phyloP scores from a whole-genome alignment of 2,797 vertebrate genomes.

The Brotula barbata region DNA sequence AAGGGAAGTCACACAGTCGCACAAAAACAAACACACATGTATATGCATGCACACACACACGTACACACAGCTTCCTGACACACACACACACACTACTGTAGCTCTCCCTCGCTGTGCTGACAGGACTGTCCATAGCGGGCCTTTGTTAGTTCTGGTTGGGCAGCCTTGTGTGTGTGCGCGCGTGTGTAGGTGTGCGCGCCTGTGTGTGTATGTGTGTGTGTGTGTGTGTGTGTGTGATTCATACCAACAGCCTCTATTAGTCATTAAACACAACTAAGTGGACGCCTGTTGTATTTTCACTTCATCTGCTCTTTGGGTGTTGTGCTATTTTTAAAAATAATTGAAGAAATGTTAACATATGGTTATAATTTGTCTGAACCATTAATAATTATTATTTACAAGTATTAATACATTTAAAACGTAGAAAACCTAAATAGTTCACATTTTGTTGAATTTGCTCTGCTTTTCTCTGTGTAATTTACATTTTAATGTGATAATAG shows the following conservation, averaged over 20 bases:
- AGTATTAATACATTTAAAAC: too few species aligned
- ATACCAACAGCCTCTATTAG: conserved; percentile 37
- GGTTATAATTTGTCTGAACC: too few species aligned
- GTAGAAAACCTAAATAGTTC: too few species aligned
- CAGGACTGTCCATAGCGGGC: conserved; percentile 63
- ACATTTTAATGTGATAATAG: too few species aligned
- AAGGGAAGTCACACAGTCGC: conserved; percentile 38
- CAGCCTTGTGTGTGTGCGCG: conserved; percentile 54
- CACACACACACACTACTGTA: conserved; percentile 7
- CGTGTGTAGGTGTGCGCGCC: conserved; percentile 24
- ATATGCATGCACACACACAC: not conserved
- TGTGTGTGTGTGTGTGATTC: not conserved
- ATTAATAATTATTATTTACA: too few species aligned
- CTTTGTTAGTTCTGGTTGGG: conserved; percentile 75
- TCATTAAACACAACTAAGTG: conserved; percentile 6
- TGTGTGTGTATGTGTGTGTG: conserved; percentile 10
- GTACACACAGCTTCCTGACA: not conserved
- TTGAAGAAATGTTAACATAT: too few species aligned
- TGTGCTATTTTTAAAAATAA: too few species aligned
- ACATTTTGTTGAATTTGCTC: too few species aligned
- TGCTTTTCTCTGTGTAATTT: too few species aligned
- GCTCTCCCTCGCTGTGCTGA: conserved; percentile 54
- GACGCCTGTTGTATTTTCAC: conserved; percentile 19
- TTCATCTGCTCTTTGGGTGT: too few species aligned
- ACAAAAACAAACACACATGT: conserved; percentile 26